These are phyloP conservation scores for Punctoribates punctum DNA, from an alignment of 2,888 invertebrate species.

Conservation along the genomic window DNA sequence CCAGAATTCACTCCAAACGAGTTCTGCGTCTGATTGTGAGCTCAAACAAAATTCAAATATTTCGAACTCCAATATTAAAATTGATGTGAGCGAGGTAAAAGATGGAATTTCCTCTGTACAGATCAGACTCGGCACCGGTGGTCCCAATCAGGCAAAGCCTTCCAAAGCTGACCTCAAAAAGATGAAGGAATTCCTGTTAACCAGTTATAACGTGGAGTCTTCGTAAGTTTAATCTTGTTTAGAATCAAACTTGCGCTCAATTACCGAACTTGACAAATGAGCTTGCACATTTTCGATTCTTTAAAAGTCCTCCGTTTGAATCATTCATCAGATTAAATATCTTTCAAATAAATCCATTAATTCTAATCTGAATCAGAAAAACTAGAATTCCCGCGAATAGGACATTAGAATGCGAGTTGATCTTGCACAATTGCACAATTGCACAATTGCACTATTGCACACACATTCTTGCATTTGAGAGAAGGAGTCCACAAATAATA, in stretches of 20 bases:
- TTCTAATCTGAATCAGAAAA: too few relatives aligned
- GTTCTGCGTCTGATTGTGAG: neutral
- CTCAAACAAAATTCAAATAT: neutral
- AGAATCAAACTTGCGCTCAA: neutral
- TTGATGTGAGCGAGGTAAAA: constrained; percentile 50
- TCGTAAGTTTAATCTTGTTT: constrained; percentile 43
- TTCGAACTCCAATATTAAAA: constrained; percentile 44
- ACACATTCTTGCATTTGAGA: too few relatives aligned
- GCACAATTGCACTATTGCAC: too few relatives aligned
- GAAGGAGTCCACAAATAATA: too few relatives aligned
- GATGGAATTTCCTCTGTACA: constrained; percentile 47
- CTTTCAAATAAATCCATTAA: too few relatives aligned
- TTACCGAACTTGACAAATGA: too few relatives aligned
- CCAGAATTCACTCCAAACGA: neutral
- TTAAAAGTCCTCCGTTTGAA: too few relatives aligned
- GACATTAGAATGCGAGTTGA: too few relatives aligned
- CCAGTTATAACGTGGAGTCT: constrained; percentile 44
- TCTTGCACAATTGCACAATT: too few relatives aligned
- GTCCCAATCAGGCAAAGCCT: constrained; percentile 29
- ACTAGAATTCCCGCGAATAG: too few relatives aligned
- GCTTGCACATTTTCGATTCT: too few relatives aligned
- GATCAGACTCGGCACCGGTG: constrained; percentile 40
- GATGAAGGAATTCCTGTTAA: constrained; percentile 46
- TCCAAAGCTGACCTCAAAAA: constrained; percentile 44
- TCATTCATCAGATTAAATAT: too few relatives aligned